Percentiles rank a stretch among this genome's conserved stretches.
phyloP scores from a whole-genome alignment of 2,888 invertebrate genomes.

The Patella caerulea region DNA sequence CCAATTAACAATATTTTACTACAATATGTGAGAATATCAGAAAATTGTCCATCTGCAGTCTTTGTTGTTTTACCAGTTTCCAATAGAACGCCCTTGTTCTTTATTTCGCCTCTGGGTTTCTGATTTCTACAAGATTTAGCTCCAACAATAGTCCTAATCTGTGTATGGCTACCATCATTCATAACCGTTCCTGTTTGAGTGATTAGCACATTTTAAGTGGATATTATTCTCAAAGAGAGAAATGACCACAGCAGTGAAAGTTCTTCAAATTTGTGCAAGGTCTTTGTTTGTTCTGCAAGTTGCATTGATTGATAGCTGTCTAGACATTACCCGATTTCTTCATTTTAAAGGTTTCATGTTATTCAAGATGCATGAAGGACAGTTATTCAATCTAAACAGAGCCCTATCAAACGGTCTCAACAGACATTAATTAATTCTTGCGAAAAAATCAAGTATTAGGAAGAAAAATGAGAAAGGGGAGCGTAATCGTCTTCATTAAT shows the following conservation, averaged over 20 bases:
- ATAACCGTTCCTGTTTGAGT: too few relatives aligned
- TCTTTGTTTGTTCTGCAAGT: not conserved
- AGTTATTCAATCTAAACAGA: not conserved
- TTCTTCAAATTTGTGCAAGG: not conserved
- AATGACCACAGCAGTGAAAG: too few relatives aligned
- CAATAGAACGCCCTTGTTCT: too few relatives aligned
- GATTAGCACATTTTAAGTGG: not conserved
- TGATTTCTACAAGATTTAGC: too few relatives aligned
- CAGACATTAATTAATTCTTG: conserved; percentile 1
- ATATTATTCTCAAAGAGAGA: not conserved
- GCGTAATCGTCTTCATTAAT: too few relatives aligned
- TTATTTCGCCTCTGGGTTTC: too few relatives aligned
- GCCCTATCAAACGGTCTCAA: not conserved
- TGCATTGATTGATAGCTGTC: not conserved
- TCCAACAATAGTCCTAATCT: too few relatives aligned
- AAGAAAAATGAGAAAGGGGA: not conserved
- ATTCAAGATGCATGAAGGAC: not conserved
- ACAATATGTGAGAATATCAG: too few relatives aligned
- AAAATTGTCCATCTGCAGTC: too few relatives aligned
- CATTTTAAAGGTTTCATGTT: conserved; percentile 1
- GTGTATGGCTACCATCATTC: too few relatives aligned
- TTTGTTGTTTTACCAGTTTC: too few relatives aligned
- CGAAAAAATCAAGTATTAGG: not conserved
- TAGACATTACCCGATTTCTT: not conserved
- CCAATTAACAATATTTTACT: too few relatives aligned